Conservation (phyloP, 2,888 invertebrate species). For the Agrochola macilenta region DNA sequence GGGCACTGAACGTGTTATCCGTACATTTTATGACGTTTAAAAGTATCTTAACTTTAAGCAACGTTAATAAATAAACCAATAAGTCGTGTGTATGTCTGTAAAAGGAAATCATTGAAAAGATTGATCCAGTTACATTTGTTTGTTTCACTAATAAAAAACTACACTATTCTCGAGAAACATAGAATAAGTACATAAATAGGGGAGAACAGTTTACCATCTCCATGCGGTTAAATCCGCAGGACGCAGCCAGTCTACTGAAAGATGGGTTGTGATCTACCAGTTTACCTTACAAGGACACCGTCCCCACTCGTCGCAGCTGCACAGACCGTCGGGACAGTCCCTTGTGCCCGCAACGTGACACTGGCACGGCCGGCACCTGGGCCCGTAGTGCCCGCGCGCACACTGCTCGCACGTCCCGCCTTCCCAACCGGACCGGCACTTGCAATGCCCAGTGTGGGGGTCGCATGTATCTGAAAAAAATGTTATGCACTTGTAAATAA, state of each 20-base stretch:
- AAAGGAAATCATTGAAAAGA: neutral
- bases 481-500: slow-evolving; percentile 32
- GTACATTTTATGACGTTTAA: no score
- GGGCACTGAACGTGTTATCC: no score
- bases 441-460: slow-evolving; percentile 93
- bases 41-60: neutral
- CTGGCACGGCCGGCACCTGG: slow-evolving; percentile 95
- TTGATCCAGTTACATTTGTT: neutral
- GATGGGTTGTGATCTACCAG: no score
- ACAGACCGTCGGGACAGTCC: slow-evolving; percentile 90
- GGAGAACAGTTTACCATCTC: no score
- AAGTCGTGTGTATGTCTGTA: neutral
- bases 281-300: slow-evolving; percentile 96
- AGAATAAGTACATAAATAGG: no score
- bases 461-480: slow-evolving; percentile 91
- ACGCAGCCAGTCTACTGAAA: no score
- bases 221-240: no score
- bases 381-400: slow-evolving; percentile 96
- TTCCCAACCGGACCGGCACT: slow-evolving; percentile 93
- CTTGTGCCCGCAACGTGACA: slow-evolving; percentile 94
- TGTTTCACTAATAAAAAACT: neutral
- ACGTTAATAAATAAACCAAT: no score
- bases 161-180: neutral
- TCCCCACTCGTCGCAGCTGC: slow-evolving; percentile 94
- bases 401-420: slow-evolving; percentile 96